phyloP scores from a whole-genome alignment of 2,113 vertebrate genomes.

The Rissa tridactyla region DNA sequence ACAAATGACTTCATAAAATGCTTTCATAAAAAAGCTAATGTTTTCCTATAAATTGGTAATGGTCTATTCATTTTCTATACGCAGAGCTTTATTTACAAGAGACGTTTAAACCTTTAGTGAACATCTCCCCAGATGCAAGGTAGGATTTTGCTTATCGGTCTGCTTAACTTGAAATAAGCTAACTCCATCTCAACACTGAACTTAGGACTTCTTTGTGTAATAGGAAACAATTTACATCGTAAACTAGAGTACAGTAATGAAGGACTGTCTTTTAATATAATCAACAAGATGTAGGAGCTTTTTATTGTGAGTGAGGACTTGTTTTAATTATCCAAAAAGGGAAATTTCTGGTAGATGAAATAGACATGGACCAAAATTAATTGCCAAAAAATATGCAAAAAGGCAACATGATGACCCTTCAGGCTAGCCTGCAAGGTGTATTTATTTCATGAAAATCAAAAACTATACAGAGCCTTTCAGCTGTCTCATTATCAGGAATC shows the following conservation, averaged over 20 bases:
- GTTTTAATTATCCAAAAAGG: background rate
- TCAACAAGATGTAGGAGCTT: background rate
- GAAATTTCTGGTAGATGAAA: background rate
- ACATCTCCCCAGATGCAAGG: slow-evolving; percentile 97
- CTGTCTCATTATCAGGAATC: background rate
- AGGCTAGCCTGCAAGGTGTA: background rate
- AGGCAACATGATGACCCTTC: background rate
- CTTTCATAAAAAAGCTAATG: background rate
- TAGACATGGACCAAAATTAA: background rate
- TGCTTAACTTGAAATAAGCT: background rate
- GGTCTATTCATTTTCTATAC: slow-evolving; percentile 42
- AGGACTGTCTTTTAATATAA: background rate
- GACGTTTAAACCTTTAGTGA: slow-evolving; percentile 98
- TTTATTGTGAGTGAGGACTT: background rate
- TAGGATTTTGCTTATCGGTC: slow-evolving; percentile 60
- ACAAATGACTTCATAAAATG: background rate
- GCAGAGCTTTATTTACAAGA: slow-evolving; percentile 98
- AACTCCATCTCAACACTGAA: background rate
- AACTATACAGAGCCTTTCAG: background rate
- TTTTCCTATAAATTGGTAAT: slow-evolving; percentile 12
- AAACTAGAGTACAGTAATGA: background rate
- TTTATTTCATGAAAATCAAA: background rate
- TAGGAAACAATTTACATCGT: background rate
- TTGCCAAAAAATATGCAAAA: background rate
- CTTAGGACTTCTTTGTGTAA: background rate